Base-by-base conservation (phyloP, 2,888 invertebrate genomes). In the Diplolepis rosae region DNA sequence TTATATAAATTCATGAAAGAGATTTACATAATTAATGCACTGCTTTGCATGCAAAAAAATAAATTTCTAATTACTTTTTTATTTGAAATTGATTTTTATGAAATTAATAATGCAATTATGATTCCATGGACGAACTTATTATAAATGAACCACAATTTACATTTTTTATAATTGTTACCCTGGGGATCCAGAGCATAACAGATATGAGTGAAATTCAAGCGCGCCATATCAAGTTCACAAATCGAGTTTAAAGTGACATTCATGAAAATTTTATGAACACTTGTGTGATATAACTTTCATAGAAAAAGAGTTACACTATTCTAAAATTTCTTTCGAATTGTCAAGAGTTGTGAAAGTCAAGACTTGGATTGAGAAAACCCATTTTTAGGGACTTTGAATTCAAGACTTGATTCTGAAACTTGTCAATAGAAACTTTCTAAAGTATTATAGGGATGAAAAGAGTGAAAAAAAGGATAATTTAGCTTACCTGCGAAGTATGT, bases 401-500 rank as follows among this genome's bases (percentile, higher is more conserved):
- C 45, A 27, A 24, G 45, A 15, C 48, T 66, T 32, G 66, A 48
- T 9, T 66, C 66, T 15, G 22, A 15, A 66, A 61, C 39, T 61
- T 4, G 5, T 9, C 11, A 11, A 66, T 15, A 24, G 48, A 48
- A 66, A 66, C 48, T 66, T 66, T 30, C 4, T 28, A 7, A 13
- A 24, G 32, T 39, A 22, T 61, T 18, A 48, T 24, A 13, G 24
- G 9, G 24, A 22, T 35, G 24, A 22, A 66, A 42, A 11, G 24
- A 30, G 15, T 5, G 6, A 45, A 28, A 61, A 50, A n/a, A 52
- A 50, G 28, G 24, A 7, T 39, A 61, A 61, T 18, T 61, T 61
- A 7, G 35, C 93, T 94, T 92, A 97, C 97, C 95, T 92, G 96
- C 96, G 91, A 98, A 96, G 91, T 97, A 98, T 84, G 96, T 95